Evolutionary conservation across 2,888 invertebrate species (phyloP).

Genomic region (Drosophila flavopinicola): DNA sequence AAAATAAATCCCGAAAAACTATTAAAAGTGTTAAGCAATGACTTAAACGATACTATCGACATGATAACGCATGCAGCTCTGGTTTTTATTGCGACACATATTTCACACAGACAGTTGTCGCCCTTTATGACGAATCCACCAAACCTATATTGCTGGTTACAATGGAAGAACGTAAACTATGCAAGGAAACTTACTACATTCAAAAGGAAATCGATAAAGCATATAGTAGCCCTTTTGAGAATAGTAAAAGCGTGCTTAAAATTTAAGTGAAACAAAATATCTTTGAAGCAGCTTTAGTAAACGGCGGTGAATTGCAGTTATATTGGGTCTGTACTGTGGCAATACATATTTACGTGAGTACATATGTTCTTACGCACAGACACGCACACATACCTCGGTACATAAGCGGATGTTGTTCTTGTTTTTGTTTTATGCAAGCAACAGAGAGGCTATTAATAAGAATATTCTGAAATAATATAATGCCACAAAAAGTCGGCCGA

Average conservation of each 20-base stretch:
- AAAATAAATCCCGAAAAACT: not conserved
- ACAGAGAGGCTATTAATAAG: slow-evolving; percentile 71
- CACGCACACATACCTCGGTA: slow-evolving; percentile 32
- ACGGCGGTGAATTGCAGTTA: not conserved
- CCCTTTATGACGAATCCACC: slow-evolving; percentile 7
- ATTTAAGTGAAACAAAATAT: not conserved
- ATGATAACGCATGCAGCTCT: slow-evolving; percentile 13
- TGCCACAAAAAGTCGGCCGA: slow-evolving; percentile 62
- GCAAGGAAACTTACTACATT: not conserved
- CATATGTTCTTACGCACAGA: slow-evolving; percentile 51
- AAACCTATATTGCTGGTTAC: not conserved
- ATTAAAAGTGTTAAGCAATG: slow-evolving; percentile 18
- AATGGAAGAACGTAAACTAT: not conserved
- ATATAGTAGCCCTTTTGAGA: rapidly evolving
- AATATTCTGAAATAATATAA: slow-evolving; percentile 73
- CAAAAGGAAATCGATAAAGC: not conserved
- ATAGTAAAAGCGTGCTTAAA: not conserved
- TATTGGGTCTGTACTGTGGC: slow-evolving; percentile 23
- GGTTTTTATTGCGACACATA: slow-evolving; percentile 18
- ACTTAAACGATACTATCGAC: slow-evolving; percentile 33
- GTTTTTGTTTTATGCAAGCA: slow-evolving; percentile 70
- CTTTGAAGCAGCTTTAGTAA: not conserved
- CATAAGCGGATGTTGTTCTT: slow-evolving; percentile 66
- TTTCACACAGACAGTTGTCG: slow-evolving; percentile 23
- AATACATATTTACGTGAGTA: slow-evolving; percentile 21